Conservation (phyloP, 2,113 vertebrate genomes). For the Merops nubicus region DNA sequence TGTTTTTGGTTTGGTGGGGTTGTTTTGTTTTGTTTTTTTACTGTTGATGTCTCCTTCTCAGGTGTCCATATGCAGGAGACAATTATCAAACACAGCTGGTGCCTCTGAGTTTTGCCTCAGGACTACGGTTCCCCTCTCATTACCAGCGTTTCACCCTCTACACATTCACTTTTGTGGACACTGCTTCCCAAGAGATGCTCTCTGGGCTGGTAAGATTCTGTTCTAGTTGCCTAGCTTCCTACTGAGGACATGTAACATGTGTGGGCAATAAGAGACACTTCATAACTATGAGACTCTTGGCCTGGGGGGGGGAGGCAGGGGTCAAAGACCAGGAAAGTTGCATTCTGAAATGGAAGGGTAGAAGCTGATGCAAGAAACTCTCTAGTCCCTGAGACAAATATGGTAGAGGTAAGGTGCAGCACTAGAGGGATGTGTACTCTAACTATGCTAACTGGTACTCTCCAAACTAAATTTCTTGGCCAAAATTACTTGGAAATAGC, state of each 20-base stretch:
- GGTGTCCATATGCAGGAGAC: conserved; percentile 75
- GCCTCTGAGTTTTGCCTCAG: neutral
- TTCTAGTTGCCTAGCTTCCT: neutral
- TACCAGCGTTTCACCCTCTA: conserved; percentile 71
- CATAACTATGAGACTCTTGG: neutral
- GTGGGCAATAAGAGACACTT: neutral
- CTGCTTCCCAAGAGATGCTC: neutral
- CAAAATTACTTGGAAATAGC: neutral
- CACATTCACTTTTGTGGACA: conserved; percentile 71
- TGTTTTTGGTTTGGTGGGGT: too few relatives aligned
- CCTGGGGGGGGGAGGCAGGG: too few relatives aligned
- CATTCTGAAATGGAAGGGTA: neutral
- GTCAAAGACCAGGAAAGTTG: neutral
- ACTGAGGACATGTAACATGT: neutral
- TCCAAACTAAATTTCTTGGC: neutral
- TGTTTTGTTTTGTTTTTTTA: too few relatives aligned
- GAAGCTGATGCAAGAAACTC: neutral
- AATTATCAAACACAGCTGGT: conserved; percentile 65
- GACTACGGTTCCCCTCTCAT: conserved; percentile 59
- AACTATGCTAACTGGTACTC: neutral
- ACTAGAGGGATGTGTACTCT: neutral
- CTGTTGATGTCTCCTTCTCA: neutral
- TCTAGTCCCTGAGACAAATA: neutral
- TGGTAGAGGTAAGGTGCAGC: neutral
- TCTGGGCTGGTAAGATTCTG: conserved; percentile 34